Evolutionary conservation across 2,113 vertebrate species (phyloP).

Genomic region (Sander vitreus): DNA sequence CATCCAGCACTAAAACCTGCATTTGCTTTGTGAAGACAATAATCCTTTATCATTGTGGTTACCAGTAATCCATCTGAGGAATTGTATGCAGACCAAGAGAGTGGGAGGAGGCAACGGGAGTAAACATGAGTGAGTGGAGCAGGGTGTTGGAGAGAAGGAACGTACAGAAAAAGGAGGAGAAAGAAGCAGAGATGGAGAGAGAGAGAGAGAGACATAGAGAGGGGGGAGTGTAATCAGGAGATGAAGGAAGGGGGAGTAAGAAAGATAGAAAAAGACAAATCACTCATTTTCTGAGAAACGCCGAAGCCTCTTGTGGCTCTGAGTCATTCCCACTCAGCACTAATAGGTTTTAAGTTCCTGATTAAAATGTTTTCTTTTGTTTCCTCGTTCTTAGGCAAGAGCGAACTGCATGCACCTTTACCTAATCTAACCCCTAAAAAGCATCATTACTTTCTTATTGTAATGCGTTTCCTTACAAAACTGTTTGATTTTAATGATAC

Average conservation of each 20-base stretch:
- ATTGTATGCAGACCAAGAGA: slow-evolving; percentile 1
- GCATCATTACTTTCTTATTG: neutral
- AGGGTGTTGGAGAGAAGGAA: neutral
- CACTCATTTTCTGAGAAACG: neutral
- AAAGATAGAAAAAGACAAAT: neutral
- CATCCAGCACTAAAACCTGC: neutral
- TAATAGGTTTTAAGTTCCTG: neutral
- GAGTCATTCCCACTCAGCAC: neutral
- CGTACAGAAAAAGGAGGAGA: neutral
- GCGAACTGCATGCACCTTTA: neutral
- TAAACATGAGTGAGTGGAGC: neutral
- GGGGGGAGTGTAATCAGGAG: neutral
- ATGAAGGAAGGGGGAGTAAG: neutral
- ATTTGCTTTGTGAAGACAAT: slow-evolving; percentile 8
- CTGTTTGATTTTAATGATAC: neutral
- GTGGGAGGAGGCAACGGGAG: neutral
- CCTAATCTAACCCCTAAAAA: neutral
- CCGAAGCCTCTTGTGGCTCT: neutral
- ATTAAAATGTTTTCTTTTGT: neutral
- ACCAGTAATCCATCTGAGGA: neutral
- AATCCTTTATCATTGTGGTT: neutral
- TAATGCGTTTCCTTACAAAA: neutral
- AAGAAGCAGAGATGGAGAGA: neutral
- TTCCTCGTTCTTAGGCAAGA: no score
- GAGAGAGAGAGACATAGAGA: neutral